Conservation (phyloP, 1,140 invertebrate genomes). For the Polypedilum pembai region DNA sequence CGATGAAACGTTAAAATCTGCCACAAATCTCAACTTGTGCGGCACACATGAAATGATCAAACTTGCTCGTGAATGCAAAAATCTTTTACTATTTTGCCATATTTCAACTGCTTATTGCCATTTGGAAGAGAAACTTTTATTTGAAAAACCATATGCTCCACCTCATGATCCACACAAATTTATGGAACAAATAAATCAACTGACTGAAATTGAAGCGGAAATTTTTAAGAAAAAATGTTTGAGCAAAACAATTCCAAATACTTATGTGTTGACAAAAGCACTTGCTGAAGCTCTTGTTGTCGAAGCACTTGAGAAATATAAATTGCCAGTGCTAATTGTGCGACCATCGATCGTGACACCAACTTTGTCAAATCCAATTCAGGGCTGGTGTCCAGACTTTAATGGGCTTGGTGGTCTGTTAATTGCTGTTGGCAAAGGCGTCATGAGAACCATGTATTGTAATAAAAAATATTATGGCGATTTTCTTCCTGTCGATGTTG, state of each 20-base stretch:
- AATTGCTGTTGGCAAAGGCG: slow-evolving; percentile 60
- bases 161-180: slow-evolving; percentile 81
- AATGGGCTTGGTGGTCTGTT: slow-evolving; percentile 76
- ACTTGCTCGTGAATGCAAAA: slow-evolving; percentile 66
- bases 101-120: slow-evolving; percentile 59
- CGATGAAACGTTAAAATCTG: slow-evolving; percentile 63
- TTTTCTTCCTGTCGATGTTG: slow-evolving; percentile 65
- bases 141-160: slow-evolving; percentile 72
- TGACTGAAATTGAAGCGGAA: slow-evolving; percentile 67
- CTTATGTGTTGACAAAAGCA: slow-evolving; percentile 88
- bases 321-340: slow-evolving; percentile 77
- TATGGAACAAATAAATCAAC: slow-evolving; percentile 80
- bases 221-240: slow-evolving; percentile 51
- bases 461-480: slow-evolving; percentile 52
- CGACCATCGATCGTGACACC: slow-evolving; percentile 84
- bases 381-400: slow-evolving; percentile 90
- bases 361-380: slow-evolving; percentile 67
- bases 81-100: slow-evolving; percentile 58
- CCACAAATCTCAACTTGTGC: slow-evolving; percentile 65
- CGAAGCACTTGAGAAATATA: slow-evolving; percentile 56
- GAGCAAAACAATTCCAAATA: slow-evolving; percentile 70
- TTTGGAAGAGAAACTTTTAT: slow-evolving; percentile 55
- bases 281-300: slow-evolving; percentile 73
- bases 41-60: slow-evolving; percentile 66
- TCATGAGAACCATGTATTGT: slow-evolving; percentile 61